Conservation (phyloP, 2,797 vertebrate genomes). For the Manis crassicaudata region DNA sequence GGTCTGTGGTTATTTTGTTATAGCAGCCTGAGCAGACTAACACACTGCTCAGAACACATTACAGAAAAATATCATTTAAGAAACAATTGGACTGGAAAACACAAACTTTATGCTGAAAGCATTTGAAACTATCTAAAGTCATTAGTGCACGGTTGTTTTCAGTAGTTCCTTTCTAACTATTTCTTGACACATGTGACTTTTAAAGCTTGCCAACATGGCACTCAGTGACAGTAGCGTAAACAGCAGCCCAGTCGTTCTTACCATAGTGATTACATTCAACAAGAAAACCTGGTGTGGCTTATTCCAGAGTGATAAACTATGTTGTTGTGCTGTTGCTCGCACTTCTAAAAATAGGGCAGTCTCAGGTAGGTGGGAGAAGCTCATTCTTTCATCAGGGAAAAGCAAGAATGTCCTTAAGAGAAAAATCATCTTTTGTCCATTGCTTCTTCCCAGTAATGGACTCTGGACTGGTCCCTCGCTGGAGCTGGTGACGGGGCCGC, state of each 20-base stretch:
- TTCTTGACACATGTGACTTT: conserved; percentile 56
- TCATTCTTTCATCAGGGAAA: conserved; percentile 26
- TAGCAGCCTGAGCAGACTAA: not conserved
- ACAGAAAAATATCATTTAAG: not conserved
- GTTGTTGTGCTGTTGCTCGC: conserved; percentile 12
- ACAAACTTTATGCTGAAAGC: conserved; percentile 7
- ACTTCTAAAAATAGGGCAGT: conserved; percentile 65
- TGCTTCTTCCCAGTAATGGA: not conserved
- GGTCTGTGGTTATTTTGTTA: not conserved
- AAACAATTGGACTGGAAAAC: not conserved
- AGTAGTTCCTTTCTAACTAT: not conserved
- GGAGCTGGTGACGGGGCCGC: not conserved
- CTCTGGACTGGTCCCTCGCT: not conserved
- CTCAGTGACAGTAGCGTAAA: conserved; percentile 6
- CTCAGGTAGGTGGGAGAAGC: not conserved
- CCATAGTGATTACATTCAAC: conserved; percentile 25
- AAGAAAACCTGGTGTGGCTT: conserved; percentile 38
- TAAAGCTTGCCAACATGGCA: not conserved
- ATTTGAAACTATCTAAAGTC: not conserved
- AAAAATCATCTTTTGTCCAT: conserved; percentile 29
- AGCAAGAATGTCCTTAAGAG: conserved; percentile 41
- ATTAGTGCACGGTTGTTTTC: not conserved
- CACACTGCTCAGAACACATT: not conserved
- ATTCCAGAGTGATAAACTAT: conserved; percentile 40
- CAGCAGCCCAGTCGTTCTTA: conserved; percentile 50